A percentile compares a stretch with the other conserved stretches of the same genome.
Conservation (phyloP, 2,888 invertebrate species). For the Chrysolina haemoptera region DNA sequence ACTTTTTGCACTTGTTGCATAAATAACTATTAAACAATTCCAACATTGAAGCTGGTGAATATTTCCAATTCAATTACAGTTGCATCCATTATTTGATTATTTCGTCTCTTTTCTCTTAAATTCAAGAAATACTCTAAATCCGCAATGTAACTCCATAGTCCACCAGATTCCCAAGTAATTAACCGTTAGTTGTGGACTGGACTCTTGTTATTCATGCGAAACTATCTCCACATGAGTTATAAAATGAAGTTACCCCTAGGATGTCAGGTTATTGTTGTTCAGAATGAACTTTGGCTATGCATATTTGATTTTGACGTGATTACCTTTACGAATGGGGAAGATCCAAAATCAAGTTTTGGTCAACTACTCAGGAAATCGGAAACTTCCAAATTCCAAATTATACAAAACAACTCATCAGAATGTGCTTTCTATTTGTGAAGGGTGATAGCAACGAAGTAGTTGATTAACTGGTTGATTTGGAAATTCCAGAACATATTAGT, state of each 20-base stretch:
- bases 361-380: too few species aligned
- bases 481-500: too few species aligned
- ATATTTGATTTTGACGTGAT: conserved; percentile 1
- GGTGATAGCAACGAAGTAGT: too few species aligned
- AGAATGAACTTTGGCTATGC: conserved; percentile 22
- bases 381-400: too few species aligned
- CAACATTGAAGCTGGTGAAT: too few species aligned
- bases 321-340: not conserved
- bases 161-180: not conserved
- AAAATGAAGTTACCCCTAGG: conserved; percentile 19
- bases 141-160: not conserved
- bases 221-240: not conserved
- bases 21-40: too few species aligned
- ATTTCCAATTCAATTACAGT: too few species aligned
- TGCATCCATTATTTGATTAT: too few species aligned
- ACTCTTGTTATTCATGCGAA: not conserved
- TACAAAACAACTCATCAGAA: too few species aligned
- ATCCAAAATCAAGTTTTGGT: not conserved
- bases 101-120: not conserved
- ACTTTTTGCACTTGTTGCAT: too few species aligned
- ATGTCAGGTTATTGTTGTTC: conserved; percentile 9
- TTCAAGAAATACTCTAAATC: not conserved
- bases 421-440: too few species aligned
- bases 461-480: too few species aligned
- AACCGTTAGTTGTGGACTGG: not conserved